These are phyloP conservation scores for Macrocentrus cingulum DNA, from an alignment of 1,140 invertebrate genomes.

Conservation along the genomic window DNA sequence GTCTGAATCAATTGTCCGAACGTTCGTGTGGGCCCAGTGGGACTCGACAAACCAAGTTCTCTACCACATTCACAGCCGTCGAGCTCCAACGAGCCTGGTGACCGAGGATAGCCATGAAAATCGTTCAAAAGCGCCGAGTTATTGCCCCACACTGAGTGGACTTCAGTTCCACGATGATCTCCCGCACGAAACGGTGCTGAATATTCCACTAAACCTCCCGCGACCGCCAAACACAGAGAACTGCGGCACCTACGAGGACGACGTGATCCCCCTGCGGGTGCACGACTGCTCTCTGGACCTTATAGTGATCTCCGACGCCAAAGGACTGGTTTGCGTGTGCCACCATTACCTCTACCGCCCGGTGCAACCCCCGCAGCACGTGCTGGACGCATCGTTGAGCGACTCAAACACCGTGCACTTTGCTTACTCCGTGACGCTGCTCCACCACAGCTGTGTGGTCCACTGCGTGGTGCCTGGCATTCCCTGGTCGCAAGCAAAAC, in stretches of 20 bases:
- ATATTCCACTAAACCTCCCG: slow-evolving; percentile 80
- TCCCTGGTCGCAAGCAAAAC: slow-evolving; percentile 72
- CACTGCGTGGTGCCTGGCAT: slow-evolving; percentile 79
- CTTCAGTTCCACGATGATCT: slow-evolving; percentile 82
- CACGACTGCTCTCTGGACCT: slow-evolving; percentile 81
- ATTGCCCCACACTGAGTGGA: slow-evolving; percentile 72
- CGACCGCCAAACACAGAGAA: slow-evolving; percentile 64
- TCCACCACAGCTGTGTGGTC: slow-evolving; percentile 80
- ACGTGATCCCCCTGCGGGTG: slow-evolving; percentile 73
- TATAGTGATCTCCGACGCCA: slow-evolving; percentile 72
- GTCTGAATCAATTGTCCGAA: slow-evolving; percentile 68
- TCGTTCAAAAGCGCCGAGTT: slow-evolving; percentile 56
- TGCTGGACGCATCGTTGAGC: slow-evolving; percentile 58
- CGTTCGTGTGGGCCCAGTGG: slow-evolving; percentile 83
- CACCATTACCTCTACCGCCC: slow-evolving; percentile 84
- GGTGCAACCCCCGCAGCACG: slow-evolving; percentile 63
- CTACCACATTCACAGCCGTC: slow-evolving; percentile 77
- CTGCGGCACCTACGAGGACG: slow-evolving; percentile 75
- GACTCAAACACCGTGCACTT: slow-evolving; percentile 73
- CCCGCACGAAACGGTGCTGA: slow-evolving; percentile 82
- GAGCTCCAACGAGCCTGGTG: slow-evolving; percentile 66
- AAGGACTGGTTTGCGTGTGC: slow-evolving; percentile 77
- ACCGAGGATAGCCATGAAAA: slow-evolving; percentile 67
- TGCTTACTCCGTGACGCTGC: slow-evolving; percentile 77
- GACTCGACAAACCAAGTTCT: slow-evolving; percentile 74